phyloP scores from a whole-genome alignment of 2,888 invertebrate genomes.

The Steinernema carpocapsae region DNA sequence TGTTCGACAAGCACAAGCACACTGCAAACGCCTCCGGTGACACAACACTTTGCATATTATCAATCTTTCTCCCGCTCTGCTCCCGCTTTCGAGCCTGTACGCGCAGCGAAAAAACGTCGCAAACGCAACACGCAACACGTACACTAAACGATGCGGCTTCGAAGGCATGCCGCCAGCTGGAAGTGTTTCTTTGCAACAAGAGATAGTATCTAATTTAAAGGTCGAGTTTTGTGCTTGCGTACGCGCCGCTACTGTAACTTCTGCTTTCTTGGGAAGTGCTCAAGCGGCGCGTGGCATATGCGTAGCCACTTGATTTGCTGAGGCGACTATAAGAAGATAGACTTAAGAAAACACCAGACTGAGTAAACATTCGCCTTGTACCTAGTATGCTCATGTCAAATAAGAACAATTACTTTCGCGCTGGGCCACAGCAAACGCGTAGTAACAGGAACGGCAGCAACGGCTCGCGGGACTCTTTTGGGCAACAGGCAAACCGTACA shows the following conservation, averaged over 20 bases:
- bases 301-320: too few relatives aligned
- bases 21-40: neutral
- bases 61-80: neutral
- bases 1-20: neutral
- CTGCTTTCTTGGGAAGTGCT: neutral
- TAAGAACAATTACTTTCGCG: constrained; percentile 22
- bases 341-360: constrained; percentile 20
- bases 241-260: neutral
- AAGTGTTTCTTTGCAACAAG: neutral
- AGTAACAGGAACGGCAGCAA: neutral
- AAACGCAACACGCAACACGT: neutral
- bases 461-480: constrained; percentile 9
- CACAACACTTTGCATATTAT: constrained; percentile 7
- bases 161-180: constrained; percentile 11
- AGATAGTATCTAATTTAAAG: neutral
- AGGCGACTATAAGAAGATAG: too few relatives aligned
- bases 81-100: too few relatives aligned
- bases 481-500: constrained; percentile 17
- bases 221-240: neutral
- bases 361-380: constrained; percentile 15
- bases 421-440: neutral
- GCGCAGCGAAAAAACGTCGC: too few relatives aligned
- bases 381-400: constrained; percentile 30
- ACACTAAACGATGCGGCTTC: neutral
- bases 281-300: too few relatives aligned